Evolutionary conservation across 2,797 vertebrate genomes (phyloP), one percentile per base, ranked within the genome.

Genomic region (Philypnodon macrostomus): DNA sequence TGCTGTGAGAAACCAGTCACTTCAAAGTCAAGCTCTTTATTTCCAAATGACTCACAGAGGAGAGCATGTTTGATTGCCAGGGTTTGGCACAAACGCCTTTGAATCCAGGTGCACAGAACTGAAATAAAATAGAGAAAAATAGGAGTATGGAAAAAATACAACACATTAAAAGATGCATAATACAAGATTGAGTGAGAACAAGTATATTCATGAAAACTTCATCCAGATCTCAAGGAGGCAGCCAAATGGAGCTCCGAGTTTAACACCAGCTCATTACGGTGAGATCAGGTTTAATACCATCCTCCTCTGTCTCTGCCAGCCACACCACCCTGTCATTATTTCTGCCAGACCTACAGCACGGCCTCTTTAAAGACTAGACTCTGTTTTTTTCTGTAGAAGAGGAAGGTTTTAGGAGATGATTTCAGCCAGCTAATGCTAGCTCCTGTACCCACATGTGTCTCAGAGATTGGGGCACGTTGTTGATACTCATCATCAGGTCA

Each of bases 401-500:
- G 53, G 18, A 41, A 59, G 44, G 32, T 67, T 79, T 72, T 55
- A 65, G 75, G 63, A 72, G 67, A 69, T 49, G 40, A 57, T 67
- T 77, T 59, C 45, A 36, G 56, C 24, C 44, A 52, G 35, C 45
- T 49, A 64, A 65, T 46, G 49, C 36, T 73, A 35, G 56, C 31
- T 74, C 64, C 51, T 61, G 27, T 49, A 44, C 59, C 71, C 63
- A 88, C 90, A 90, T 91, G 89, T 91, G 90, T 70, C 74, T 71
- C 52, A 67, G 87, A 89, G 76, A 88, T 91, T 89, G 80, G 61
- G n/a, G n/a, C n/a, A n/a, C n/a, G n/a, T 74, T 15, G 52, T 47
- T 63, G 67, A 77, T 67, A 66, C 46, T 66, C 47, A 46, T 77
- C 66, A 70, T 77, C 54, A 70, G 70, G 49, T 53, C 60, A 64